Percentiles rank a stretch among this genome's conserved stretches.
phyloP scores from a whole-genome alignment of 1,140 invertebrate genomes.

The Venturia canescens region DNA sequence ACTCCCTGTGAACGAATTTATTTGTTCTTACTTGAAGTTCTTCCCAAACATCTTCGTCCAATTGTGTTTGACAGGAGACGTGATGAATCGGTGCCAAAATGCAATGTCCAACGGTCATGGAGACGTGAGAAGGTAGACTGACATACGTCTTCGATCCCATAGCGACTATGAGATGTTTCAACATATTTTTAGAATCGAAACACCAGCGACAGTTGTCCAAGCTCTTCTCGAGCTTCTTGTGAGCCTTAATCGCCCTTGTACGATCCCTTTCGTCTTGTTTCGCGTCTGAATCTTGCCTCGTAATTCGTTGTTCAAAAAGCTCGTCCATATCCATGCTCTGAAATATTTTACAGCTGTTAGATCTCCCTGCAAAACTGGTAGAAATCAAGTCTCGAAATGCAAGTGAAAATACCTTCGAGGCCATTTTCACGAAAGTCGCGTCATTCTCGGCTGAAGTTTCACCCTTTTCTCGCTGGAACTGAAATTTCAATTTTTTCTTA shows the following conservation, averaged over 20 bases:
- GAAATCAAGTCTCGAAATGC: neutral
- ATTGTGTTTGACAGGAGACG: conserved; percentile 83
- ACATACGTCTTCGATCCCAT: conserved; percentile 90
- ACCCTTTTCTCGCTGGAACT: conserved; percentile 94
- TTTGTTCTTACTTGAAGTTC: conserved; percentile 84
- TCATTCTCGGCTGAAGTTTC: conserved; percentile 89
- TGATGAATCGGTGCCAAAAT: conserved; percentile 92
- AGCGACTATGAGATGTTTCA: conserved; percentile 92
- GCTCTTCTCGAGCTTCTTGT: conserved; percentile 82
- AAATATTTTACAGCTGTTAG: conserved; percentile 50
- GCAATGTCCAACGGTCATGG: conserved; percentile 92
- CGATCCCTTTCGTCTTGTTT: conserved; percentile 83
- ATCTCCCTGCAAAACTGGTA: neutral
- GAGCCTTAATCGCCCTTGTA: conserved; percentile 84
- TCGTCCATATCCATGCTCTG: conserved; percentile 86
- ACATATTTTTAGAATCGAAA: conserved; percentile 86
- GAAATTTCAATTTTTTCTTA: conserved; percentile 62
- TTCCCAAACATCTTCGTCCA: conserved; percentile 96
- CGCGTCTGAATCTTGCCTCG: conserved; percentile 79
- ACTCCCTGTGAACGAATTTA: too few species aligned
- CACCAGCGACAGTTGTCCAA: conserved; percentile 91
- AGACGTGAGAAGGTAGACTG: conserved; percentile 86
- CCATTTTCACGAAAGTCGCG: conserved; percentile 86
- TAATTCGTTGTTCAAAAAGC: conserved; percentile 87
- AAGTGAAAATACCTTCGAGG: conserved; percentile 78